Evolutionary conservation across 2,113 vertebrate species (phyloP).

Genomic region (Marcusenius ussheri): DNA sequence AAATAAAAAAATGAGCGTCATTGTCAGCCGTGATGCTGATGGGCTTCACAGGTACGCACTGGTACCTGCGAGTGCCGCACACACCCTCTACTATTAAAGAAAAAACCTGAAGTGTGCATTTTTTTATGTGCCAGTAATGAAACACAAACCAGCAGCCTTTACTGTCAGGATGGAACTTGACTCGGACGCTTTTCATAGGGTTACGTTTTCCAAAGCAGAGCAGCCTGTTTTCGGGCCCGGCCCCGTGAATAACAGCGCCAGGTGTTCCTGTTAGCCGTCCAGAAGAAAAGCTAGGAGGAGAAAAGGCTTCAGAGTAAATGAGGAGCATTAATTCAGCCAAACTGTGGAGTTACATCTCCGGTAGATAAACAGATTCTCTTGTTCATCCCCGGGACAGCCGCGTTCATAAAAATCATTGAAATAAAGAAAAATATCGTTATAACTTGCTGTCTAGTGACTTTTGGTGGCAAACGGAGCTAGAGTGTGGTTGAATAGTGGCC

Average conservation of each 20-base stretch:
- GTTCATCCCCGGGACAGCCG: neutral
- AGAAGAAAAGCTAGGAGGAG: neutral
- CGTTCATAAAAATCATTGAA: neutral
- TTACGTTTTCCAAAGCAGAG: neutral
- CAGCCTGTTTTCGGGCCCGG: neutral
- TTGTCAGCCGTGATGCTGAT: neutral
- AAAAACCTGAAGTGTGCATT: neutral
- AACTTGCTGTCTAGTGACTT: neutral
- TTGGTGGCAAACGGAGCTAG: neutral
- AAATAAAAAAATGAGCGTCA: too few relatives aligned
- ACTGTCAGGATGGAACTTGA: constrained; percentile 9
- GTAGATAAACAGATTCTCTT: neutral
- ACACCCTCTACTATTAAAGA: constrained; percentile 17
- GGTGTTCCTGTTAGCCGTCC: neutral
- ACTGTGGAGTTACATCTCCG: neutral
- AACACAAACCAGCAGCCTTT: neutral
- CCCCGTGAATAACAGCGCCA: neutral
- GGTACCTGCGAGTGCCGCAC: neutral
- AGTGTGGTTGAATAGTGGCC: neutral
- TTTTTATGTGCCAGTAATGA: constrained; percentile 2
- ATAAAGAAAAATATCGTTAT: neutral
- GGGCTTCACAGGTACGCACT: neutral
- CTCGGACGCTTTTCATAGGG: neutral
- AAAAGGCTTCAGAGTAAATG: neutral
- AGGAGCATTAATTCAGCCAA: neutral